A percentile compares a stretch with the other conserved stretches of the same genome.
Evolutionary conservation across 2,797 vertebrate genomes (phyloP).

Genomic region (Leptoclinus maculatus): DNA sequence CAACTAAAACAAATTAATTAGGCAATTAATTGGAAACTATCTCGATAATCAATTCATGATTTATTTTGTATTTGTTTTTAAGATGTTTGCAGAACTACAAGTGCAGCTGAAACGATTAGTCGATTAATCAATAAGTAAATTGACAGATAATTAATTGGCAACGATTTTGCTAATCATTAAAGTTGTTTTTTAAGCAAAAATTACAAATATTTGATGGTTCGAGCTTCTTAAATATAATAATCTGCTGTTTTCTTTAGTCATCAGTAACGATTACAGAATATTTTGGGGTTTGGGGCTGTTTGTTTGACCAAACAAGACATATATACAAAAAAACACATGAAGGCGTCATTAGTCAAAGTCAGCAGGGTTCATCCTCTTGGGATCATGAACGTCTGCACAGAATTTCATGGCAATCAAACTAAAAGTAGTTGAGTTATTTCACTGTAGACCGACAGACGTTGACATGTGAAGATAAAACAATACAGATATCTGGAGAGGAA

Average conservation of each 20-base stretch:
- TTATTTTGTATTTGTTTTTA: too few species aligned
- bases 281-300: too few species aligned
- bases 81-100: too few species aligned
- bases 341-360: background rate
- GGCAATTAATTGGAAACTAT: background rate
- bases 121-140: too few species aligned
- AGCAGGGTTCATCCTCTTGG: background rate
- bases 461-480: background rate
- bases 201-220: background rate
- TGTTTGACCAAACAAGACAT: too few species aligned
- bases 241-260: too few species aligned
- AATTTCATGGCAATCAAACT: background rate
- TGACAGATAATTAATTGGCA: too few species aligned
- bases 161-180: too few species aligned
- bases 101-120: too few species aligned
- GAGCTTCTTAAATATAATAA: too few species aligned
- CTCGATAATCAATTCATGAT: background rate
- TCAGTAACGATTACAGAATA: too few species aligned
- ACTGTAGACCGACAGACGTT: background rate
- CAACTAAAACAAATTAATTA: background rate
- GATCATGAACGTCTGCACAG: background rate
- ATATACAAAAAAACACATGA: too few species aligned
- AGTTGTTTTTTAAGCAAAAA: background rate
- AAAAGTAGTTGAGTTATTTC: background rate
- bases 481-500: background rate